These are phyloP conservation scores for Sinopyrophorus schimmeli DNA, from an alignment of 2,888 invertebrate genomes.

Conservation along the genomic window DNA sequence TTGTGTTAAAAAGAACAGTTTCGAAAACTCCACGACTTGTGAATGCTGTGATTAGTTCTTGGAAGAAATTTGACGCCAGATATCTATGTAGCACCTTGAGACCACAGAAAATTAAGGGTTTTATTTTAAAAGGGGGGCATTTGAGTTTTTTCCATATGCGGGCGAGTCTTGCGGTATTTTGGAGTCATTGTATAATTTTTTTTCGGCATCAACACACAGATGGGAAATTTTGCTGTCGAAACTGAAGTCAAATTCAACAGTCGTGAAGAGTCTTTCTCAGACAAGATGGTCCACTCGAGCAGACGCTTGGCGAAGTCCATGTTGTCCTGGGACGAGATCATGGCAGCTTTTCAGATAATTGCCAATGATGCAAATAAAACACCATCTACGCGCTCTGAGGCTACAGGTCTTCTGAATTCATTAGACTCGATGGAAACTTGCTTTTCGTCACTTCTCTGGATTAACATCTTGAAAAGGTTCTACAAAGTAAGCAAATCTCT, in stretches of 20 bases:
- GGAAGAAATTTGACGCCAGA: too few relatives aligned
- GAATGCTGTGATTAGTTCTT: too few relatives aligned
- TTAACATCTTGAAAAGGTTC: not conserved
- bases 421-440: constrained; percentile 11
- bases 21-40: too few relatives aligned
- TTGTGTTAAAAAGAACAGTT: too few relatives aligned
- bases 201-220: not conserved
- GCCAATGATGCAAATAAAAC: constrained; percentile 5
- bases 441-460: constrained; percentile 8
- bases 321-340: constrained; percentile 1
- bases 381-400: constrained; percentile 9
- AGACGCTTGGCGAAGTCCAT: constrained; percentile 1
- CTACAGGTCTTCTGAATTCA: constrained; percentile 9
- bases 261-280: not conserved
- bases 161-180: not conserved
- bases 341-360: constrained; percentile 8
- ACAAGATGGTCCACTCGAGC: not conserved
- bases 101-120: too few relatives aligned
- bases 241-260: constrained; percentile 2
- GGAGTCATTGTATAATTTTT: not conserved
- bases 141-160: too few relatives aligned
- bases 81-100: too few relatives aligned
- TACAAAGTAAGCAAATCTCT: constrained; percentile 2
- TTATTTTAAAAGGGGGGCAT: too few relatives aligned
- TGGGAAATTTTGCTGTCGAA: constrained; percentile 1